phyloP scores from a whole-genome alignment of 2,113 vertebrate species.

The Piaya cayana region DNA sequence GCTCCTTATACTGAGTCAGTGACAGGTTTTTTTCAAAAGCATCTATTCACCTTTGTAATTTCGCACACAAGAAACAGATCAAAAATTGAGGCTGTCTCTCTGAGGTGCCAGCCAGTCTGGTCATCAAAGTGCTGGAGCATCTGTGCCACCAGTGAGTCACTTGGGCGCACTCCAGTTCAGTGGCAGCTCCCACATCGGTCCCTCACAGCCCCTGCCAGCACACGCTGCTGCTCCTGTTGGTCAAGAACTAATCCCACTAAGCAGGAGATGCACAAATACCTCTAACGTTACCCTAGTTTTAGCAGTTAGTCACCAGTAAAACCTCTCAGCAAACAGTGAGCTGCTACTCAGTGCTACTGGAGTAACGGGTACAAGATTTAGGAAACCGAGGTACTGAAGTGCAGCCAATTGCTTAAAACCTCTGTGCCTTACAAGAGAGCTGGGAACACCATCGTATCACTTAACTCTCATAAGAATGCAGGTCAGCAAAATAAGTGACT shows the following conservation, averaged over 20 bases:
- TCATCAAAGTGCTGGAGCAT: not conserved
- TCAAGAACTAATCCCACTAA: not conserved
- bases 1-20: not conserved
- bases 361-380: not conserved
- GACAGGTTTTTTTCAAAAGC: constrained; percentile 35
- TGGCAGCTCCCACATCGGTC: accelerated
- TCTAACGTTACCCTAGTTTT: not conserved
- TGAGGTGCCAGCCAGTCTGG: not conserved
- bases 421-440: not conserved
- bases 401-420: not conserved
- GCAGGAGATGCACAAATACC: not conserved
- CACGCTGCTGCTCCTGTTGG: not conserved
- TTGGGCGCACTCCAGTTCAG: not conserved
- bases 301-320: not conserved
- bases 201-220: not conserved
- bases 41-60: not conserved
- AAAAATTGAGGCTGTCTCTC: not conserved
- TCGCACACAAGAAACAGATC: not conserved
- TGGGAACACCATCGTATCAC: not conserved
- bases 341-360: not conserved
- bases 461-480: not conserved
- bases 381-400: not conserved
- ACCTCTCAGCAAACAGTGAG: not conserved
- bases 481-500: not conserved
- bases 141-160: not conserved